A percentile compares a stretch with the other conserved stretches of the same genome.
Conservation (phyloP, 2,797 vertebrate species). For the Salarias fasciatus region DNA sequence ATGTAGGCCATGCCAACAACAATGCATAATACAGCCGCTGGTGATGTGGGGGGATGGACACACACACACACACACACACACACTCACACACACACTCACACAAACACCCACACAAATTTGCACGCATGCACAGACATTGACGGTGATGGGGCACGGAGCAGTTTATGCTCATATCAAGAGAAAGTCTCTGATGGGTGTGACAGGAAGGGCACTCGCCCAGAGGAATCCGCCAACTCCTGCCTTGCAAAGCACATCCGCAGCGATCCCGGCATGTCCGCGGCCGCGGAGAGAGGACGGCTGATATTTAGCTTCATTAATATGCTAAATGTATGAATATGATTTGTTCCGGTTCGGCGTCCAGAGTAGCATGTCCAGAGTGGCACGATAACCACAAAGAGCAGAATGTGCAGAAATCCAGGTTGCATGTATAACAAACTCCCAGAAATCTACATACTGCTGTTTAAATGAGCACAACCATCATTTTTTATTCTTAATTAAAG, state of each 20-base stretch:
- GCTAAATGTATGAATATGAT: constrained; percentile 77
- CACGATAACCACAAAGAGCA: constrained; percentile 58
- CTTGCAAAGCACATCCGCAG: constrained; percentile 76
- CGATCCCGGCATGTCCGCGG: constrained; percentile 67
- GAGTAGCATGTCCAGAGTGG: constrained; percentile 67
- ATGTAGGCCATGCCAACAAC: constrained; percentile 86
- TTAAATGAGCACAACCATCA: constrained; percentile 39
- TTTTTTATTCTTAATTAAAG: constrained; percentile 27
- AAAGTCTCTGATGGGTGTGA: constrained; percentile 79
- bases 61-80: constrained; percentile 16
- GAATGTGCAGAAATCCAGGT: constrained; percentile 62
- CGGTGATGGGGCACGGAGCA: constrained; percentile 73
- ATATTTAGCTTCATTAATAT: constrained; percentile 80
- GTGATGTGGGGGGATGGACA: constrained; percentile 70
- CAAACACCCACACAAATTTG: constrained; percentile 36
- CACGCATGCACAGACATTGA: constrained; percentile 73
- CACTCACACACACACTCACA: constrained; percentile 34
- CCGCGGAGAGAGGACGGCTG: constrained; percentile 56
- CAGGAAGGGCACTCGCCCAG: constrained; percentile 75
- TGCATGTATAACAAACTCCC: constrained; percentile 62
- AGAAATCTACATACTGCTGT: constrained; percentile 59
- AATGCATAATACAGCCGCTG: constrained; percentile 83
- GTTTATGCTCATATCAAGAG: constrained; percentile 80
- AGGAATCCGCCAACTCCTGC: constrained; percentile 77
- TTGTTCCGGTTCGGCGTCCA: constrained; percentile 74